Conservation (phyloP, 2,888 invertebrate genomes). For the Amiota minor region DNA sequence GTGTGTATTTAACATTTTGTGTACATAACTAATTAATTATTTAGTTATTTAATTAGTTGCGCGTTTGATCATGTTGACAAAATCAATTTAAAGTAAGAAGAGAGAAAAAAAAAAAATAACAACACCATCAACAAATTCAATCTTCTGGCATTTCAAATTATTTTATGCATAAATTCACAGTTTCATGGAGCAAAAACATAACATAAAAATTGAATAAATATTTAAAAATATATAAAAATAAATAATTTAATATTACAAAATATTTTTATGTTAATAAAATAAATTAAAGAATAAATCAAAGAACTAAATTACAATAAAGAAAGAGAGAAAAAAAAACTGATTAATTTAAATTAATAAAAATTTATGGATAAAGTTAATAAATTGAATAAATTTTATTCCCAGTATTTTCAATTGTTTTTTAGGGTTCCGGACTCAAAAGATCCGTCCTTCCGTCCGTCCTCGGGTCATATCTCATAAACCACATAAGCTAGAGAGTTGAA, state of each 20-base stretch:
- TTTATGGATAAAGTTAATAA: too few species aligned
- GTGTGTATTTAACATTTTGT: neutral
- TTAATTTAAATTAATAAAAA: too few species aligned
- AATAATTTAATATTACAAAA: neutral
- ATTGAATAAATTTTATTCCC: too few species aligned
- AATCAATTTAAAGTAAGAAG: conserved; percentile 15
- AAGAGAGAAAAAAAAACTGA: too few species aligned
- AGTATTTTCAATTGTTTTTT: too few species aligned
- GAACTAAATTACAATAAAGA: neutral
- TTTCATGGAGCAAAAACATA: neutral
- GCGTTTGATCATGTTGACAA: conserved; percentile 18
- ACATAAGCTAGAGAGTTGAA: too few species aligned
- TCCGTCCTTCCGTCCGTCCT: too few species aligned
- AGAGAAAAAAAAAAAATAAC: neutral
- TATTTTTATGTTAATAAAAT: neutral
- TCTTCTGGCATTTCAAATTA: neutral
- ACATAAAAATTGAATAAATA: neutral
- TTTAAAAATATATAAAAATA: conserved; percentile 1
- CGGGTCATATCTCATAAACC: too few species aligned
- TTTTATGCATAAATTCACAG: conserved; percentile 24
- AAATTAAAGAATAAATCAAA: neutral
- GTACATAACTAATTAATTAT: conserved; percentile 21
- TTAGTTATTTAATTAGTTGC: conserved; percentile 27
- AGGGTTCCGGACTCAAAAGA: too few species aligned
- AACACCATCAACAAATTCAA: neutral